These are phyloP conservation scores for Myiozetetes cayanensis DNA, from an alignment of 2,113 vertebrate genomes.

Conservation along the genomic window DNA sequence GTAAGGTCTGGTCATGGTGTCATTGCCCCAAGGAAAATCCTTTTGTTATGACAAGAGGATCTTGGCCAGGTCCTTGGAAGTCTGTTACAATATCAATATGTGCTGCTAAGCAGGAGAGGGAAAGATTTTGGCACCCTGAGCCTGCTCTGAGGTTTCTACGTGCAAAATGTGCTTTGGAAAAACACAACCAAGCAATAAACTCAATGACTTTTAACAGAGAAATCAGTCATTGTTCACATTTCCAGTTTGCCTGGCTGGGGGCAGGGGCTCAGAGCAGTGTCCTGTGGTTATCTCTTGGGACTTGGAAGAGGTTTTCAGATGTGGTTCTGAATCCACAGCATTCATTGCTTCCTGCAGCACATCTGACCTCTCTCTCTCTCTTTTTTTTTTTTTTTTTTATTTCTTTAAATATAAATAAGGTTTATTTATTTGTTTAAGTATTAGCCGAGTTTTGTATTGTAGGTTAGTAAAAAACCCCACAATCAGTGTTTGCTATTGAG, in stretches of 20 bases:
- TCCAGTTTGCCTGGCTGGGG: background rate
- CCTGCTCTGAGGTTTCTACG: background rate
- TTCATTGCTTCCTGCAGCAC: constrained; percentile 24
- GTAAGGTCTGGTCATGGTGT: too few relatives aligned
- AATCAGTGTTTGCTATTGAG: constrained; percentile 30
- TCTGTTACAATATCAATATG: background rate
- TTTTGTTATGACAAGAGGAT: too few relatives aligned
- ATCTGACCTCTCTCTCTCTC: background rate
- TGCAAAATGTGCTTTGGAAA: background rate
- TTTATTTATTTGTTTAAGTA: constrained; percentile 59
- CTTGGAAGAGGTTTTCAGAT: constrained; percentile 40
- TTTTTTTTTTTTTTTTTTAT: background rate
- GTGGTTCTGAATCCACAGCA: constrained; percentile 36
- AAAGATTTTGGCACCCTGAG: background rate
- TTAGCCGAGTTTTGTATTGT: constrained; percentile 24
- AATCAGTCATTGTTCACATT: constrained; percentile 10
- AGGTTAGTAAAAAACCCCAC: background rate
- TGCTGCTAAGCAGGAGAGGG: background rate
- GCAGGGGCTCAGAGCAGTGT: background rate
- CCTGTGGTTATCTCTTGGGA: constrained; percentile 13
- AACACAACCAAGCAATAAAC: background rate
- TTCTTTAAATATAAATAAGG: constrained; percentile 25
- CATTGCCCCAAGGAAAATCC: too few relatives aligned
- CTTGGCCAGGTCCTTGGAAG: background rate
- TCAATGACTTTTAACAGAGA: background rate